Evolutionary conservation across 2,888 invertebrate species (phyloP), one percentile per base, ranked within the genome.

Genomic region (Cotesia congregata): DNA sequence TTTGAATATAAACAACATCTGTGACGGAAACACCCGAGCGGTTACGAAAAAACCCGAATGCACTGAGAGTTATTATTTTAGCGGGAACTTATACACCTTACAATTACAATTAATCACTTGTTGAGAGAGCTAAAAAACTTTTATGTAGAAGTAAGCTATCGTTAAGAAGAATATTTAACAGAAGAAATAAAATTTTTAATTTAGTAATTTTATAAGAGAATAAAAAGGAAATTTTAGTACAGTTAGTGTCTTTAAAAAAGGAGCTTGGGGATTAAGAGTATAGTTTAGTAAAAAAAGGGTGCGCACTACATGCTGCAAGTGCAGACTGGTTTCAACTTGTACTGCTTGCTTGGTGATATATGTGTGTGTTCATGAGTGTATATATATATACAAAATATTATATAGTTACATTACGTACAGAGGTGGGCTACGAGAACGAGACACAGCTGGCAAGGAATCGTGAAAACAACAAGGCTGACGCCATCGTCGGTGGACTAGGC

Each of bases 391-490:
- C 30, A 30, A 30, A 30, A 30, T 30, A 30, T 30, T 30, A 30
- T 30, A 30, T 30, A 30, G 30, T 30, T 30, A 30, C 30, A 30
- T 30, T 30, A 30, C 30, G 3, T 30, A 3, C 30, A 30, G 30
- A 30, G 30, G 30, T 30, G 30, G 30, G 3, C 30, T 30, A 30
- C 30, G 30, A 30, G 30, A 30, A 30, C 12, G 50, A 72, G 73
- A 61, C 76, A 79, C 79, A 78, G 78, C 79, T 78, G 77, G 78
- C 17, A 65, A 67, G 50, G 30, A 62, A 70, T 60, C 15, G 60
- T 41, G 5, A 67, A 71, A 69, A 62, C 67, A 68, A 20, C 64
- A 76, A 71, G 72, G 60, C 59, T 65, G 61, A 74, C 62, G 69
- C 39, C 41, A 74, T 61, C 68, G 15, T 17, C 9, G n/a, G 12